Evolutionary conservation across 2,888 invertebrate species (phyloP).

Genomic region (Trissolcus japonicus): DNA sequence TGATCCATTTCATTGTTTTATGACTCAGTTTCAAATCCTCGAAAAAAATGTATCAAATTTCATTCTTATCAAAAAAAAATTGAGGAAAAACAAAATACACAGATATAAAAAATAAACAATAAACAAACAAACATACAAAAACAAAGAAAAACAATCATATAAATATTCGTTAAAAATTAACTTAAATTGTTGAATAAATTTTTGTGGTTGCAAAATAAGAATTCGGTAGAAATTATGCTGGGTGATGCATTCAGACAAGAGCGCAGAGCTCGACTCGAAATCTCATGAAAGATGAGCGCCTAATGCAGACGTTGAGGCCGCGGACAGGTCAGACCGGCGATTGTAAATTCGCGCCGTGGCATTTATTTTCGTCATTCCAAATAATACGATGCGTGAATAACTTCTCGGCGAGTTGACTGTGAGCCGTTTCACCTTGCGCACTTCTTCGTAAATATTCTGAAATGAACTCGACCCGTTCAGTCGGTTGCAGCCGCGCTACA

Average conservation of each 20-base stretch:
- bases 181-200: conserved; percentile 3
- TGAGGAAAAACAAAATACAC: neutral
- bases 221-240: conserved; percentile 40
- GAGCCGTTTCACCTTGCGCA: conserved; percentile 57
- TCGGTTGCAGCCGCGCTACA: conserved; percentile 49
- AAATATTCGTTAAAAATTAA: conserved; percentile 20
- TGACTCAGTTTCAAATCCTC: neutral
- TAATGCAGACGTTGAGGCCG: conserved; percentile 60
- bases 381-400: conserved; percentile 74
- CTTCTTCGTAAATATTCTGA: conserved; percentile 47
- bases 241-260: conserved; percentile 38
- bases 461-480: conserved; percentile 57
- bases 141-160: too few relatives aligned
- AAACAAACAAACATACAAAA: too few relatives aligned
- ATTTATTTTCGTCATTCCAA: conserved; percentile 73
- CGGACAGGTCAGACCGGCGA: conserved; percentile 62
- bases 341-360: conserved; percentile 70
- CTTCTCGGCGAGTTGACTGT: conserved; percentile 58
- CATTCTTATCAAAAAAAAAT: neutral
- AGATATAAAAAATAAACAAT: neutral
- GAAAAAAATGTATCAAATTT: neutral
- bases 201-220: conserved; percentile 42
- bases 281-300: conserved; percentile 54
- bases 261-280: conserved; percentile 50
- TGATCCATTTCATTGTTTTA: too few relatives aligned